Conservation (phyloP, 2,797 vertebrate species). For the Myotis findleyi region DNA sequence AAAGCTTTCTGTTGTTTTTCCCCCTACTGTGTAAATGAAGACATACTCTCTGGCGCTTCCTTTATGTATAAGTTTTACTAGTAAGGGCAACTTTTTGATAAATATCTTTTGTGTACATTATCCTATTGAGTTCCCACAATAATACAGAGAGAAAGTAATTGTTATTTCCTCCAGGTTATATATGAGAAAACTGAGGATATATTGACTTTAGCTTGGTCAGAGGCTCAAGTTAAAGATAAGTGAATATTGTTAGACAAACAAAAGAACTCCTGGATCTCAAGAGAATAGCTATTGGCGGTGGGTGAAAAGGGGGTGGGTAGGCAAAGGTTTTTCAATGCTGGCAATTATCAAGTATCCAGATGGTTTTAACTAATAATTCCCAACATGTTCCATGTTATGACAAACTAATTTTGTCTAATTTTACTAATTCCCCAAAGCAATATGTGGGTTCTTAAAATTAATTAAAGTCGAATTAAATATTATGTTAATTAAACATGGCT, state of each 20-base stretch:
- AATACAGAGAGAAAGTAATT: slow-evolving; percentile 7
- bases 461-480: slow-evolving; percentile 80
- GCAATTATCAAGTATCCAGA: slow-evolving; percentile 65
- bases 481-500: slow-evolving; percentile 76
- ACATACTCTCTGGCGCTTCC: background rate
- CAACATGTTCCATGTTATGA: slow-evolving; percentile 71
- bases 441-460: slow-evolving; percentile 76
- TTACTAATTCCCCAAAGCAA: slow-evolving; percentile 76
- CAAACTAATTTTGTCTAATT: slow-evolving; percentile 79
- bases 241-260: slow-evolving; percentile 7
- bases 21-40: background rate
- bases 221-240: slow-evolving; percentile 18
- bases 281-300: background rate
- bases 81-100: background rate
- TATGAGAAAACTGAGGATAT: slow-evolving; percentile 27
- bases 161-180: background rate
- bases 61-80: background rate
- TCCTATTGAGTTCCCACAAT: background rate
- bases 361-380: slow-evolving; percentile 72
- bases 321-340: slow-evolving; percentile 11
- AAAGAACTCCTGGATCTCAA: background rate
- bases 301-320: background rate
- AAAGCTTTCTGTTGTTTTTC: background rate
- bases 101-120: background rate
- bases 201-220: slow-evolving; percentile 46